These are phyloP conservation scores for Chrysogorgia sp. DNA, from an alignment of 92 coral and sea anemone genomes.

Conservation along the genomic window DNA sequence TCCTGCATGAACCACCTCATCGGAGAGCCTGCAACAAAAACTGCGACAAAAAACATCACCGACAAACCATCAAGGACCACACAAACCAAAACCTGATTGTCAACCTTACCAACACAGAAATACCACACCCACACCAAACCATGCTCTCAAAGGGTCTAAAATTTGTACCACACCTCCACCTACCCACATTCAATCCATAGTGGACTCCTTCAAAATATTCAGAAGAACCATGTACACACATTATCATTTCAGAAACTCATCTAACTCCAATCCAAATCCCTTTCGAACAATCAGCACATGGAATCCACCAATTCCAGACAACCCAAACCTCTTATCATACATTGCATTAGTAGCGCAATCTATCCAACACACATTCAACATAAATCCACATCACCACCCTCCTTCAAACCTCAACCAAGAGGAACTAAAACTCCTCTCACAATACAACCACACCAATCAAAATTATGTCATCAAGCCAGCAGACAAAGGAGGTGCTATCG, in stretches of 20 bases:
- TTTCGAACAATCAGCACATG: not conserved
- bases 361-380: not conserved
- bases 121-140: not conserved
- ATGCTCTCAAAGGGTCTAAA: constrained; percentile 34
- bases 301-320: constrained; percentile 1
- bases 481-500: constrained; percentile 30
- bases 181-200: not conserved
- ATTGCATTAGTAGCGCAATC: not conserved
- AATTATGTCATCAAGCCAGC: constrained; percentile 30
- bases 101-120: not conserved
- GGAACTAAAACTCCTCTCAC: not conserved
- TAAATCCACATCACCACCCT: not conserved
- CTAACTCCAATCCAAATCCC: not conserved
- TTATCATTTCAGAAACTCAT: not conserved
- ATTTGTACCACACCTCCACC: constrained; percentile 32
- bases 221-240: not conserved
- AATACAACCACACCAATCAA: not conserved
- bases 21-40: too few relatives aligned
- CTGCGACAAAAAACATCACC: not conserved
- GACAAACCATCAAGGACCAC: too few relatives aligned
- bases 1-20: too few relatives aligned
- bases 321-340: not conserved
- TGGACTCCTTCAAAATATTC: not conserved
- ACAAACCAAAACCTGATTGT: not conserved
- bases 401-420: not conserved